Evolutionary conservation across 1,140 invertebrate genomes (phyloP).

Genomic region (Phymorhynchus buccinoides): DNA sequence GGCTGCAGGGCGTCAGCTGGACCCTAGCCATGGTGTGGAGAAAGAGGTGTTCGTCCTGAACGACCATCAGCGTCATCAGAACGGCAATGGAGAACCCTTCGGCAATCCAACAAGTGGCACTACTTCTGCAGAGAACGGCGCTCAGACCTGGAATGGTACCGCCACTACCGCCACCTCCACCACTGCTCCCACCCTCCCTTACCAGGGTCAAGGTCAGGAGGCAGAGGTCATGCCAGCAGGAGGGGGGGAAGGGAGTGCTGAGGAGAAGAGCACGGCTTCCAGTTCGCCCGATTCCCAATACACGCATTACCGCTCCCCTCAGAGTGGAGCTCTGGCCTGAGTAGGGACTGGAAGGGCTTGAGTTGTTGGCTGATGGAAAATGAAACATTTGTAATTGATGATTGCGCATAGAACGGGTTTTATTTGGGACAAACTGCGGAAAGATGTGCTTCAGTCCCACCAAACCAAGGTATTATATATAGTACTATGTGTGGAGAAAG

Average conservation of each 20-base stretch:
- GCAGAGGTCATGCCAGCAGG: not conserved
- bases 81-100: not conserved
- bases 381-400: no score
- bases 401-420: no score
- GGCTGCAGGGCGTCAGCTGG: not conserved
- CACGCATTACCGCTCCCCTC: not conserved
- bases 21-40: not conserved
- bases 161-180: not conserved
- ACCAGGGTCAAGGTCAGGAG: not conserved
- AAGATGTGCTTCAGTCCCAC: no score
- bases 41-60: not conserved
- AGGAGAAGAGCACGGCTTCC: not conserved
- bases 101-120: no score
- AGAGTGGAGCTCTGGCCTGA: not conserved
- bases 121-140: not conserved
- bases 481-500: no score
- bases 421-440: no score
- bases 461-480: no score
- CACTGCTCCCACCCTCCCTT: not conserved
- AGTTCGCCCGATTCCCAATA: not conserved
- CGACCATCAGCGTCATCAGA: not conserved
- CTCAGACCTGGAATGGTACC: not conserved
- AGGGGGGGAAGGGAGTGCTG: not conserved
- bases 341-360: no score
- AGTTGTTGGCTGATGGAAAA: no score